Evolutionary conservation across 2,113 vertebrate genomes (phyloP).

Genomic region (Chaetodon trifascialis): DNA sequence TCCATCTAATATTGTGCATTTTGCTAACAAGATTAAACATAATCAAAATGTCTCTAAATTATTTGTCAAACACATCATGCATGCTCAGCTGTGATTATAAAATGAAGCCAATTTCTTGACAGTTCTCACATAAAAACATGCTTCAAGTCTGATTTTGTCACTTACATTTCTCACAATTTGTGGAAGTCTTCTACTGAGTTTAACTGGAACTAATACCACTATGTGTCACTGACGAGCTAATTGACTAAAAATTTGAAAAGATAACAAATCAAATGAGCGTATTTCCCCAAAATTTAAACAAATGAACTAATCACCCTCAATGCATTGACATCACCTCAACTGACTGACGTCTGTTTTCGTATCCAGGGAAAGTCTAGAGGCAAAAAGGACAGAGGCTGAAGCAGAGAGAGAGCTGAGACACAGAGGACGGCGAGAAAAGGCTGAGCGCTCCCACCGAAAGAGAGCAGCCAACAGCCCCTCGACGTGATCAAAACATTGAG

Average conservation of each 20-base stretch:
- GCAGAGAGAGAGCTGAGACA: conserved; percentile 16
- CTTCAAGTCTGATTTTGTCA: too few relatives aligned
- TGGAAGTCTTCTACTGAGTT: neutral
- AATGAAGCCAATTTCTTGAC: neutral
- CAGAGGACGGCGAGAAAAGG: conserved; percentile 44
- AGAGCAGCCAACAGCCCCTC: conserved; percentile 51
- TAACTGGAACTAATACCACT: too few relatives aligned
- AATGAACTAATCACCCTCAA: neutral
- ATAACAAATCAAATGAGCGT: neutral
- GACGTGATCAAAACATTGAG: conserved; percentile 48
- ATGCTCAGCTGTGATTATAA: neutral
- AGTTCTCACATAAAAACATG: too few relatives aligned
- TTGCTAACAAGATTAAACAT: conserved; percentile 10
- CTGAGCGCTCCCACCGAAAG: conserved; percentile 43
- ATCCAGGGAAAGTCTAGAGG: conserved; percentile 81
- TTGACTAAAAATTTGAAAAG: neutral
- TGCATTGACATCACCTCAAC: neutral
- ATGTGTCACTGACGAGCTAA: neutral
- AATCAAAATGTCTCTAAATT: neutral
- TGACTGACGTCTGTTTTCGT: conserved; percentile 29
- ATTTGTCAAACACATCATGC: neutral
- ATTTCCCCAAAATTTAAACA: neutral
- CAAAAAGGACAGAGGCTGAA: conserved; percentile 30
- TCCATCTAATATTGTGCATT: conserved; percentile 23
- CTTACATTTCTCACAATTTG: too few relatives aligned